These are phyloP conservation scores for Drosophila ustulata DNA, from an alignment of 2,888 invertebrate species.

Conservation along the genomic window DNA sequence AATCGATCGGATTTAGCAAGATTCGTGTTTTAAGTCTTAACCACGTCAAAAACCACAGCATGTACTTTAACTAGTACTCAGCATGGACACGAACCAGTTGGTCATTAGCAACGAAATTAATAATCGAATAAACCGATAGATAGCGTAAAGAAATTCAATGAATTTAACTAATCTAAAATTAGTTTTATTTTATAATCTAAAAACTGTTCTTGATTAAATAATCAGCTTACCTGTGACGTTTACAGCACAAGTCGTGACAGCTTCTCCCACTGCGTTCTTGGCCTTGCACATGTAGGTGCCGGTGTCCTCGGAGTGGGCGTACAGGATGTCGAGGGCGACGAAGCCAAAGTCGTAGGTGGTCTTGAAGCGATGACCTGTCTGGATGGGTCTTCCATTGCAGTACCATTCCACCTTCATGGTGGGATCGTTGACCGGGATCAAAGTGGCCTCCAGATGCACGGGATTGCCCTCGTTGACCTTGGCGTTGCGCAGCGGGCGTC, in stretches of 20 bases:
- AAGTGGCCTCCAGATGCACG: constrained; percentile 96
- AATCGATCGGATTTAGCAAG: no score
- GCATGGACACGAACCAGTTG: neutral
- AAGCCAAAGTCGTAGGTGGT: constrained; percentile 99
- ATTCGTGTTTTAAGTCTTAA: no score
- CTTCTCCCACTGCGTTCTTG: constrained; percentile 97
- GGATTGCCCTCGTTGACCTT: constrained; percentile 94
- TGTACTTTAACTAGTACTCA: no score
- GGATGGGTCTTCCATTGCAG: constrained; percentile 96
- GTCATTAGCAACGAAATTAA: no score
- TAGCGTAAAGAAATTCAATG: no score
- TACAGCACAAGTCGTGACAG: constrained; percentile 95
- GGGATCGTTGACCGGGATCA: constrained; percentile 98
- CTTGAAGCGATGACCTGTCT: constrained; percentile 97
- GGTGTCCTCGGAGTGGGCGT: constrained; percentile 98
- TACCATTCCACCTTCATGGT: constrained; percentile 99
- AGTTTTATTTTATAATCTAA: no score
- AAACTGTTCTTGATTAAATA: no score
- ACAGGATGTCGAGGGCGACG: constrained; percentile 97
- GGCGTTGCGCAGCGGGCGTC: constrained; percentile 94
- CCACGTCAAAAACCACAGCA: no score
- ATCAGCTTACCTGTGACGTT: constrained; percentile 90
- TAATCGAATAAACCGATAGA: no score
- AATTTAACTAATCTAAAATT: no score
- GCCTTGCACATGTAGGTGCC: constrained; percentile 99